Conservation (phyloP, 30 jellyfish, hydroid and myxozoan species). For the Cassiopea andromeda region DNA sequence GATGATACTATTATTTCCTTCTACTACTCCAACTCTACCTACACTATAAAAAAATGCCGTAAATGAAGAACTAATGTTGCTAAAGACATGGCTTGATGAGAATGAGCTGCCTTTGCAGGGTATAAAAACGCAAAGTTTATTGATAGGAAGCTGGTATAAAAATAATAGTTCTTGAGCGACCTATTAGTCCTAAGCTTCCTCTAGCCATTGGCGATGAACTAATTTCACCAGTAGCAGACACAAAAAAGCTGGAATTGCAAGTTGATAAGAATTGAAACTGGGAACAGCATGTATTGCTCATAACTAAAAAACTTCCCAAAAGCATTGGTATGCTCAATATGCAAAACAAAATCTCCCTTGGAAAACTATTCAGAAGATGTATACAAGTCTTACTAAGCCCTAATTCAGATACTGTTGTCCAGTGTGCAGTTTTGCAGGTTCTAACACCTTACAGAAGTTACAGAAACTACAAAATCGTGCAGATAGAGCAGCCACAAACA, state of each 20-base stretch:
- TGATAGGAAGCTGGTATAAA: conserved; percentile 9
- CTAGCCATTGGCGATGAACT: conserved; percentile 6
- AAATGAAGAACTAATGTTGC: no score
- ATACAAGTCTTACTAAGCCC: not conserved
- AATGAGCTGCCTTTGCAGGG: not conserved
- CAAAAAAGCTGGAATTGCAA: not conserved
- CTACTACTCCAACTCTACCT: no score
- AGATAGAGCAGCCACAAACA: not conserved
- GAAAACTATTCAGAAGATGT: not conserved
- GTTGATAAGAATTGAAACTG: not conserved
- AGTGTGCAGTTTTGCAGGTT: not conserved
- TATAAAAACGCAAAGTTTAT: not conserved
- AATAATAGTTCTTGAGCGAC: not conserved
- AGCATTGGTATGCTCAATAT: not conserved
- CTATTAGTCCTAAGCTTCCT: not conserved
- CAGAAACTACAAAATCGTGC: not conserved
- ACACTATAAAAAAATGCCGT: no score
- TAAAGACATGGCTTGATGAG: not conserved
- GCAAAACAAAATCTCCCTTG: not conserved
- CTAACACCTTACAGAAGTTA: not conserved
- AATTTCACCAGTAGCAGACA: not conserved
- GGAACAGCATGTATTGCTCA: not conserved
- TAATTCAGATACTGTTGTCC: not conserved
- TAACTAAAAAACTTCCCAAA: not conserved
- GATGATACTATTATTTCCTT: no score